These are phyloP conservation scores for Leptothorax acervorum DNA, from an alignment of 2,888 invertebrate species.

Conservation along the genomic window DNA sequence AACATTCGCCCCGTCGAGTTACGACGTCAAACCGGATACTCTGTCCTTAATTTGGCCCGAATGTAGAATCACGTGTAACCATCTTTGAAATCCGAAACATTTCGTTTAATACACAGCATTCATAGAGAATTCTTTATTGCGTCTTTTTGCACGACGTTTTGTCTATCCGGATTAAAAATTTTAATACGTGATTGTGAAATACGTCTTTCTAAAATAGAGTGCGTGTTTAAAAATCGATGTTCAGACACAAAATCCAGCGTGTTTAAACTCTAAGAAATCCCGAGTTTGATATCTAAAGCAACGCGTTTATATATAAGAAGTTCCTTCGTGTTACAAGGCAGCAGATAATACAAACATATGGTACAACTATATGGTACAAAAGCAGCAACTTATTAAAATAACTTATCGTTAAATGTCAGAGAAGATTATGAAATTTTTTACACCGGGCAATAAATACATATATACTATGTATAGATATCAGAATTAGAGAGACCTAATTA, in stretches of 20 bases:
- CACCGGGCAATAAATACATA: not conserved
- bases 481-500: not conserved
- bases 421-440: not conserved
- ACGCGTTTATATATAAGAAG: not conserved
- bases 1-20: constrained; percentile 38
- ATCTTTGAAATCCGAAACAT: not conserved
- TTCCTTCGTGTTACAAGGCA: not conserved
- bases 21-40: constrained; percentile 17
- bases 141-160: not conserved
- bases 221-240: not conserved
- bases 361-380: not conserved
- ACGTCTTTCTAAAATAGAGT: not conserved
- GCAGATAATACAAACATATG: not conserved
- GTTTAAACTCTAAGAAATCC: not conserved
- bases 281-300: not conserved
- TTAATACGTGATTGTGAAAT: not conserved
- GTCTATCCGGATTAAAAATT: not conserved
- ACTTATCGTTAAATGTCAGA: not conserved
- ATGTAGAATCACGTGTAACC: not conserved
- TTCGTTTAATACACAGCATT: not conserved
- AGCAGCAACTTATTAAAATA: not conserved
- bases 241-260: not conserved
- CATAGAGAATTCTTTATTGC: not conserved
- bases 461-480: not conserved
- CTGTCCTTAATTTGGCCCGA: not conserved